A percentile compares a stretch with the other conserved stretches of the same genome.
phyloP scores from a whole-genome alignment of 2,797 vertebrate genomes.

The Mormyrus hasselquistii region DNA sequence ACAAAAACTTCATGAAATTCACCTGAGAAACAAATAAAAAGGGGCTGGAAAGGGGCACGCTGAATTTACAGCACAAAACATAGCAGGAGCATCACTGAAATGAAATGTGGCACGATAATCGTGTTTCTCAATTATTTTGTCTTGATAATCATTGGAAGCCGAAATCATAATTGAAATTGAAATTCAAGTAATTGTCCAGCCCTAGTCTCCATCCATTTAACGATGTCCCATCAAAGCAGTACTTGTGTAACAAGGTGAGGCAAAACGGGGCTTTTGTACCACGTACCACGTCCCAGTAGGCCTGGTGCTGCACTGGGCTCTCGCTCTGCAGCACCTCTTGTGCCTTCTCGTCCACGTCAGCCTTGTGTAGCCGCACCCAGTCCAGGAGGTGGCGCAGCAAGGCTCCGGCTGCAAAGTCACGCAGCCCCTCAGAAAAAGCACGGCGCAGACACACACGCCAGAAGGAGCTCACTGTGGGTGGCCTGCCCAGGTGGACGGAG shows the following conservation, averaged over 20 bases:
- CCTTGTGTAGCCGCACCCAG: constrained; percentile 88
- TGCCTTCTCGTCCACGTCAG: constrained; percentile 78
- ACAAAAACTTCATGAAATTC: neutral
- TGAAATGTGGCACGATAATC: neutral
- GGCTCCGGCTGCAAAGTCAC: constrained; percentile 66
- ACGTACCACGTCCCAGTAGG: constrained; percentile 87
- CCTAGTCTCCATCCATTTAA: neutral
- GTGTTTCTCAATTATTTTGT: neutral
- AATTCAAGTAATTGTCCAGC: neutral
- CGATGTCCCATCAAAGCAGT: neutral
- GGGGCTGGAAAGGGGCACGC: neutral
- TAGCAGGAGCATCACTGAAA: neutral
- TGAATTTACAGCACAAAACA: neutral
- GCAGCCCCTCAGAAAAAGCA: constrained; percentile 8
- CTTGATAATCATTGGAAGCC: neutral
- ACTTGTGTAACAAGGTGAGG: neutral
- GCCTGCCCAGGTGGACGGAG: neutral
- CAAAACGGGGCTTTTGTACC: neutral
- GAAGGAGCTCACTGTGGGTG: neutral
- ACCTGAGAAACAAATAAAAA: neutral
- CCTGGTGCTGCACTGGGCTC: constrained; percentile 71
- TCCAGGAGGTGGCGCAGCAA: constrained; percentile 85
- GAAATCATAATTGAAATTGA: neutral
- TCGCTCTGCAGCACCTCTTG: constrained; percentile 81
- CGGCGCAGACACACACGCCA: neutral